Percentiles rank a stretch among this genome's conserved stretches.
Evolutionary conservation across 1,140 invertebrate genomes (phyloP).

Genomic region (Drosophila gunungcola): DNA sequence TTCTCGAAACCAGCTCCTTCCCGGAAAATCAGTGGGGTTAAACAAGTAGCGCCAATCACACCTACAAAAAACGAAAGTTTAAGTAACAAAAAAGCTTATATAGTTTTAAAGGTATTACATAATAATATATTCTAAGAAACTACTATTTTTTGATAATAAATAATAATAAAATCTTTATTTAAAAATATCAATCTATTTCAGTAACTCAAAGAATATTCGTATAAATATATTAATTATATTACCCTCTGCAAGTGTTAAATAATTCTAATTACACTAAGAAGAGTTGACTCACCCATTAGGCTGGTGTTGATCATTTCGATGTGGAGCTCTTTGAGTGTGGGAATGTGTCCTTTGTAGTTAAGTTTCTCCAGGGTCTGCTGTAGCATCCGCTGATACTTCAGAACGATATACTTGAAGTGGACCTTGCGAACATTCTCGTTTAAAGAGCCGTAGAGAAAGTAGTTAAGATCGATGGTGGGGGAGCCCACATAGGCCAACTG

Average conservation of each 20-base stretch:
- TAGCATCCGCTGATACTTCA: conserved; percentile 85
- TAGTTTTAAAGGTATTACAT: too few relatives aligned
- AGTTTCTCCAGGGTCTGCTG: conserved; percentile 70
- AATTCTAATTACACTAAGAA: background rate
- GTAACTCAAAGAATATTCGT: too few relatives aligned
- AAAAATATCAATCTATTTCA: too few relatives aligned
- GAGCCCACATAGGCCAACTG: conserved; percentile 87
- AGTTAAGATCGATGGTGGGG: conserved; percentile 86
- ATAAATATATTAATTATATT: too few relatives aligned
- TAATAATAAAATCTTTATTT: too few relatives aligned
- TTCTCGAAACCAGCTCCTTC: conserved; percentile 68
- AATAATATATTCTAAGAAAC: too few relatives aligned
- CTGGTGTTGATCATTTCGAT: conserved; percentile 80
- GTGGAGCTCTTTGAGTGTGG: conserved; percentile 76
- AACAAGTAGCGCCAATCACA: conserved; percentile 80
- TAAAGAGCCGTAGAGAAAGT: conserved; percentile 86
- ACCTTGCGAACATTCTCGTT: conserved; percentile 85
- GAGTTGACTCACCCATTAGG: conserved; percentile 57
- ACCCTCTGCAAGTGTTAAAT: too few relatives aligned
- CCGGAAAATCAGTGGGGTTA: conserved; percentile 77
- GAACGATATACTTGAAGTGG: conserved; percentile 86
- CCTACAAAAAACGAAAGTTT: conserved; percentile 19
- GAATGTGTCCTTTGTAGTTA: conserved; percentile 71
- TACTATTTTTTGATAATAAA: too few relatives aligned
- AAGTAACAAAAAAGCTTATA: too few relatives aligned